These are phyloP conservation scores for Scolopax bukidnonensis DNA, from an alignment of 2,797 vertebrate genomes.

Conservation along the genomic window DNA sequence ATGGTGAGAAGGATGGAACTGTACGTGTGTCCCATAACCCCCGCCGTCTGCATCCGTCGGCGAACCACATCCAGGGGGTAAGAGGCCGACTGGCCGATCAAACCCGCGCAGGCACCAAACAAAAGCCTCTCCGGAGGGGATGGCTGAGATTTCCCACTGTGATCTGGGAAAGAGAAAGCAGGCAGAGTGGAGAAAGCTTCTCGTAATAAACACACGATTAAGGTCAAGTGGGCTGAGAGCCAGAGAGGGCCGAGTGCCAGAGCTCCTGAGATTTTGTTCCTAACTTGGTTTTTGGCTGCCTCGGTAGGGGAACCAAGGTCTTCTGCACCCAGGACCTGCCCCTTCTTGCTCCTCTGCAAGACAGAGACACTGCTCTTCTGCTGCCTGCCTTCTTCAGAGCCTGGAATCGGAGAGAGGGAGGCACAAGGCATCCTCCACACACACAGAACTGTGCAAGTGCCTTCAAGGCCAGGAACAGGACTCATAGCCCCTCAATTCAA, in stretches of 20 bases:
- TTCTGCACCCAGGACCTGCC: not conserved
- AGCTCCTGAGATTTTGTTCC: not conserved
- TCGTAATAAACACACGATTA: not conserved
- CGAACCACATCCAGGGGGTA: slow-evolving; percentile 98
- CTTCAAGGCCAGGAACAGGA: not conserved
- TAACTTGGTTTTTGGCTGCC: not conserved
- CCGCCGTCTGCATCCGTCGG: slow-evolving; percentile 96
- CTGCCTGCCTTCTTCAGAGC: not conserved
- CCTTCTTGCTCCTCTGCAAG: not conserved
- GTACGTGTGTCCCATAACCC: slow-evolving; percentile 86
- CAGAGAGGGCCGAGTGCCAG: not conserved
- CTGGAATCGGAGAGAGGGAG: not conserved
- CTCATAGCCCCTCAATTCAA: not conserved
- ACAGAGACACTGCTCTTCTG: not conserved
- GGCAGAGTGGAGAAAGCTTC: not conserved
- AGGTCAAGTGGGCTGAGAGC: not conserved
- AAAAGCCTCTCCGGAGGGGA: slow-evolving; percentile 88
- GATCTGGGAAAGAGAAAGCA: slow-evolving; percentile 76
- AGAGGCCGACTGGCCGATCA: slow-evolving; percentile 93
- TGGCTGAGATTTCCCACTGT: slow-evolving; percentile 84
- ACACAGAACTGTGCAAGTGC: not conserved
- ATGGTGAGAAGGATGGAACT: slow-evolving; percentile 86
- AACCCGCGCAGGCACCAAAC: slow-evolving; percentile 93
- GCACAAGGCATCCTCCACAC: not conserved
- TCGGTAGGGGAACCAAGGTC: not conserved